Evolutionary conservation across 2,113 vertebrate species (phyloP).

Genomic region (Glaucomys volans): DNA sequence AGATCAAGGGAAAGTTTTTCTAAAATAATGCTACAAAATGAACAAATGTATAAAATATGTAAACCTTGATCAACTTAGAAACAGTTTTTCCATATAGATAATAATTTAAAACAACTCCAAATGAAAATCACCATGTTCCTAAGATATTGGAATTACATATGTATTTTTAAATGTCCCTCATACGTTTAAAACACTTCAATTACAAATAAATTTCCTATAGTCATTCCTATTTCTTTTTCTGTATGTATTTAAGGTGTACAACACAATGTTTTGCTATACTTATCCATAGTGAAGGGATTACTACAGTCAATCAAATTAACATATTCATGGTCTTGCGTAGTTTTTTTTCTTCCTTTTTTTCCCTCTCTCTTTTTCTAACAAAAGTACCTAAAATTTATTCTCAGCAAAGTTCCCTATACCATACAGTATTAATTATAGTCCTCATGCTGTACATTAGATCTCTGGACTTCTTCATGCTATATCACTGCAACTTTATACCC

Average conservation of each 20-base stretch:
- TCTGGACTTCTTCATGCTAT: background rate
- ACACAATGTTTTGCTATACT: background rate
- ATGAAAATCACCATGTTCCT: background rate
- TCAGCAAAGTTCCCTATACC: background rate
- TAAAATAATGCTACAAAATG: slow-evolving; percentile 43
- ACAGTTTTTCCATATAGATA: background rate
- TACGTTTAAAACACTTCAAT: slow-evolving; percentile 37
- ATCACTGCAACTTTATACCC: background rate
- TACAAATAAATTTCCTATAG: background rate
- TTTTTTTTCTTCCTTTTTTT: background rate
- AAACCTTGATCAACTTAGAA: slow-evolving; percentile 45
- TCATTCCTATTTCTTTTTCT: background rate
- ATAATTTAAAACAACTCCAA: slow-evolving; percentile 38
- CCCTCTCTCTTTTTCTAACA: background rate
- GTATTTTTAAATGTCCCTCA: background rate
- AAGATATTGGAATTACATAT: background rate
- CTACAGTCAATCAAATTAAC: background rate
- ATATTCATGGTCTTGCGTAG: background rate
- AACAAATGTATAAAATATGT: background rate
- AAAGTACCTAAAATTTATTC: background rate
- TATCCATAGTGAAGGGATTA: background rate
- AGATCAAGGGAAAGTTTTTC: slow-evolving; percentile 25
- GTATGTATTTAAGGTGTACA: background rate
- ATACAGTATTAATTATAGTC: background rate
- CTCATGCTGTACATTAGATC: background rate